Evolutionary conservation across 2,113 vertebrate genomes (phyloP).

Genomic region (Ploceus nigricollis): DNA sequence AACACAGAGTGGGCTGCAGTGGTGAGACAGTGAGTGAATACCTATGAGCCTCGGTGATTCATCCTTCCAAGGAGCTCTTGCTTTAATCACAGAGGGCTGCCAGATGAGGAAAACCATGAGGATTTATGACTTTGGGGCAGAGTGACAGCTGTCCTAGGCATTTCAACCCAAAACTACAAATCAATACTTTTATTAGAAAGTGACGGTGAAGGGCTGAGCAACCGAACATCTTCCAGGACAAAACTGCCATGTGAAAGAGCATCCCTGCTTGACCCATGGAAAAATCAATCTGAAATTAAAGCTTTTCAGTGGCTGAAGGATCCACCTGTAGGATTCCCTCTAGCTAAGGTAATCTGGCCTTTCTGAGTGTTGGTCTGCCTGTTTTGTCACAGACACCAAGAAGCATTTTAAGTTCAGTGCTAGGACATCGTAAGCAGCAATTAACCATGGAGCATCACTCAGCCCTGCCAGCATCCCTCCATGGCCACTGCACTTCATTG

Average conservation of each 20-base stretch:
- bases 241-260: not conserved
- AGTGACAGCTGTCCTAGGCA: conserved; percentile 59
- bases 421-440: not conserved
- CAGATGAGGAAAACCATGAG: conserved; percentile 47
- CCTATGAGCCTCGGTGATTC: conserved; percentile 46
- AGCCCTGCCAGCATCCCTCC: not conserved
- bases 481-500: not conserved
- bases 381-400: not conserved
- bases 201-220: not conserved
- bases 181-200: conserved; percentile 46
- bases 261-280: not conserved
- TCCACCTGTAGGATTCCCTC: not conserved
- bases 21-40: conserved; percentile 16
- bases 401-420: not conserved
- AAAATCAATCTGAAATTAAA: conserved; percentile 5
- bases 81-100: conserved; percentile 58
- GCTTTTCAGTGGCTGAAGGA: not conserved
- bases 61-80: not conserved
- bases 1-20: conserved; percentile 27
- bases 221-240: not conserved
- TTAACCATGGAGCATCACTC: not conserved
- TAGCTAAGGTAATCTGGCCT: not conserved
- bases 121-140: conserved; percentile 52
- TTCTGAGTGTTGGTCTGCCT: not conserved
- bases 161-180: conserved; percentile 4